phyloP scores from a whole-genome alignment of 2,888 invertebrate species.

The Parelbella ahira region DNA sequence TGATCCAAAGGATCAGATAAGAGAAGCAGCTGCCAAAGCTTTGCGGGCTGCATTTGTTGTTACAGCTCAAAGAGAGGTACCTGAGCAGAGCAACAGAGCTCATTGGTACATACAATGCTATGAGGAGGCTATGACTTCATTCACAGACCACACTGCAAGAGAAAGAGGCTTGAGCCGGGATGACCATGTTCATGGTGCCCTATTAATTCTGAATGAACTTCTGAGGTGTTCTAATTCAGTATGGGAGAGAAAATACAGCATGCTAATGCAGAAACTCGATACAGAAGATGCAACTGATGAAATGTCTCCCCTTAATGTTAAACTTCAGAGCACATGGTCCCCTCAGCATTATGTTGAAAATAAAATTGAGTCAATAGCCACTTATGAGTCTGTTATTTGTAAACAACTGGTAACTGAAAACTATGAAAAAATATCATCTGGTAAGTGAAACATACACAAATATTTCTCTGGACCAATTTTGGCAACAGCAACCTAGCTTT shows the following conservation, averaged over 20 bases:
- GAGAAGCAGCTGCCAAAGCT: slow-evolving; percentile 96
- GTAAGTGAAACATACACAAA: no score
- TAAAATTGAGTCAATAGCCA: slow-evolving; percentile 54
- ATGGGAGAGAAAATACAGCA: slow-evolving; percentile 91
- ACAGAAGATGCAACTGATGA: slow-evolving; percentile 71
- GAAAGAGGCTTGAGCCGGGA: slow-evolving; percentile 88
- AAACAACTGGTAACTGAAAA: slow-evolving; percentile 90
- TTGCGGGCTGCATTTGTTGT: slow-evolving; percentile 95
- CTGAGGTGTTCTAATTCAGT: slow-evolving; percentile 92
- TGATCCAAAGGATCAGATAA: slow-evolving; percentile 93
- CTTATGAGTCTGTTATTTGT: slow-evolving; percentile 91
- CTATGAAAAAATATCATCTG: slow-evolving; percentile 88
- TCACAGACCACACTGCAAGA: slow-evolving; percentile 80
- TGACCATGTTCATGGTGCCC: slow-evolving; percentile 94
- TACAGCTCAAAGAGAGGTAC: slow-evolving; percentile 95
- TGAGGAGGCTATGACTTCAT: slow-evolving; percentile 90
- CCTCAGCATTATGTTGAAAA: slow-evolving; percentile 54
- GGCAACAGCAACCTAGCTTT: no score
- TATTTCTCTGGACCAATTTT: no score
- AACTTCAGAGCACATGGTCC: slow-evolving; percentile 57
- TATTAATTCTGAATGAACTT: slow-evolving; percentile 96
- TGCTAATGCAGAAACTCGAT: slow-evolving; percentile 83
- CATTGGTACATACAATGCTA: slow-evolving; percentile 96
- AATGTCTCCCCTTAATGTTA: slow-evolving; percentile 74
- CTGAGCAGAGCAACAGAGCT: slow-evolving; percentile 92